Evolutionary conservation across 2,888 invertebrate species (phyloP).

Genomic region (Seira musarum): DNA sequence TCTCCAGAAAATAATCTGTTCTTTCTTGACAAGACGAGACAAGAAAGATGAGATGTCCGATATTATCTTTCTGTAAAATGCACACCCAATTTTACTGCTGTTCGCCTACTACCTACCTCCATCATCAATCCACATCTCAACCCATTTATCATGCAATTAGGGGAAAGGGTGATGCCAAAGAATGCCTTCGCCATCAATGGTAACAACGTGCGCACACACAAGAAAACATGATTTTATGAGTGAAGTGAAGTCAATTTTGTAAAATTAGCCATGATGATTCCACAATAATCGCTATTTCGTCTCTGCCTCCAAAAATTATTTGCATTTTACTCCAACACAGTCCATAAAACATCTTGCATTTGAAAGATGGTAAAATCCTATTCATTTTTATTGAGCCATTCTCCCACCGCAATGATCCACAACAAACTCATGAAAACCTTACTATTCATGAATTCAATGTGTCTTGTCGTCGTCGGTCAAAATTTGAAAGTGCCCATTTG

Average conservation of each 20-base stretch:
- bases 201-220: too few relatives aligned
- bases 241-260: neutral
- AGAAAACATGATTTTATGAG: conserved; percentile 2
- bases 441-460: too few relatives aligned
- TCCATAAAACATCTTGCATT: neutral
- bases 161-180: conserved; percentile 16
- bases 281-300: neutral
- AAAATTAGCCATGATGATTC: neutral
- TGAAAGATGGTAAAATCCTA: too few relatives aligned
- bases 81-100: too few relatives aligned
- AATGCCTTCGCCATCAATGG: conserved; percentile 5
- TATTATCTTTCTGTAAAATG: too few relatives aligned
- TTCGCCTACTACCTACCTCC: conserved; percentile 21
- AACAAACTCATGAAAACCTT: too few relatives aligned
- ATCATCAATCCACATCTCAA: neutral
- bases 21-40: neutral
- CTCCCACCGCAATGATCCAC: too few relatives aligned
- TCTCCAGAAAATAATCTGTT: conserved; percentile 8
- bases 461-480: too few relatives aligned
- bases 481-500: too few relatives aligned
- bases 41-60: neutral
- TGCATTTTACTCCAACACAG: neutral
- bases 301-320: neutral
- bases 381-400: too few relatives aligned
- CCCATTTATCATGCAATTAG: conserved; percentile 31